These are phyloP conservation scores for Chromis chromis DNA, from an alignment of 2,797 vertebrate species.

Conservation along the genomic window DNA sequence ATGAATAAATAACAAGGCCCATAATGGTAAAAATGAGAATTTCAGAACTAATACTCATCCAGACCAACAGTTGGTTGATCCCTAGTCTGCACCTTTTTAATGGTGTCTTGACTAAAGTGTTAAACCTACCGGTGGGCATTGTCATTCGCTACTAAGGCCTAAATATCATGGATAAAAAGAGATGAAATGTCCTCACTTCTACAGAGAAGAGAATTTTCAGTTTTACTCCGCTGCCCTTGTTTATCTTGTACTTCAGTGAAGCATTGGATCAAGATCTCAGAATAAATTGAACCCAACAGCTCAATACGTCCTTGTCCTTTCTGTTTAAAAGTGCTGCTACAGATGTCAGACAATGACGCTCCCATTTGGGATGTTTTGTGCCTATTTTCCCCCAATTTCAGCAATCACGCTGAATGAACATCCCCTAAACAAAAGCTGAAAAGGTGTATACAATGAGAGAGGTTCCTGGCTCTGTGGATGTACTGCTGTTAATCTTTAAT, in stretches of 20 bases:
- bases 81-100: too few species aligned
- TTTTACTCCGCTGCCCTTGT: not conserved
- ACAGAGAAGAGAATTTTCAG: not conserved
- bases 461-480: conserved; percentile 48
- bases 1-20: too few species aligned
- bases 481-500: conserved; percentile 75
- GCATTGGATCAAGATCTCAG: not conserved
- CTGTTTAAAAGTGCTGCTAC: conserved; percentile 6
- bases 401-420: conserved; percentile 21
- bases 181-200: not conserved
- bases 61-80: too few species aligned
- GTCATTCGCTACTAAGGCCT: not conserved
- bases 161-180: not conserved
- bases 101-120: too few species aligned
- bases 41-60: too few species aligned
- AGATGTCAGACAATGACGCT: conserved; percentile 33
- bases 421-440: conserved; percentile 46
- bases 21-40: too few species aligned
- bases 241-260: not conserved
- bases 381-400: conserved; percentile 27
- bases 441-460: conserved; percentile 49
- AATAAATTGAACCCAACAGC: not conserved
- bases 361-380: conserved; percentile 13
- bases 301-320: not conserved
- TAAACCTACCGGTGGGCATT: not conserved